Base-by-base conservation (phyloP, 1,140 invertebrate species). In the Gryon sp. region DNA sequence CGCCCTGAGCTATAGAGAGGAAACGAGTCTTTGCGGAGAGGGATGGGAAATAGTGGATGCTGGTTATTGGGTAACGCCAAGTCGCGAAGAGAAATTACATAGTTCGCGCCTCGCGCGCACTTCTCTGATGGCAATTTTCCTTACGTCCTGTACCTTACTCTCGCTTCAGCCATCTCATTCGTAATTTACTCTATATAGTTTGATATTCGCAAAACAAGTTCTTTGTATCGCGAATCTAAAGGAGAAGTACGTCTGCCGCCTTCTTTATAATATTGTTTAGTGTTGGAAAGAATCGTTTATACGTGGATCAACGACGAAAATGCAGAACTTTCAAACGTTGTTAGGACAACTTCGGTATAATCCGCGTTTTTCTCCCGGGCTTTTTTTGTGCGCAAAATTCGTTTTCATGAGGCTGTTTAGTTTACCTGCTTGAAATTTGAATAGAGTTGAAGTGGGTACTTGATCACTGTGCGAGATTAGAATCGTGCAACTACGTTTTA, bases 181-280 rank as follows among this genome's bases (percentile, higher is more conserved):
- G 60, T 66, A 75, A 75, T 65, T 75, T 36, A 53, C 60, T 60
- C 19, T 34, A 38, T n/a, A n/a, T 7, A 36, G 43, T 70, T 62
- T 65, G 34, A 66, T 70, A 70, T 72, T 66, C 36, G 38, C 36
- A 26, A 75, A 75, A 75, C 70, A 66, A 75, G 36, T 66, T 66
- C 45, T 53, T 62, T 75, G 26, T 53, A 34, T 60, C 30, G 6
- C 38, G 26, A 53, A 41, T 45, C 40, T 41, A 7, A 36, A 50
- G 22, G n/a, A 3, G 52, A 50, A 28, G 57, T 32, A 36, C 8
- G 12, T n/a, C 15, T 11, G 19, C n/a, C 36, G 43, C 30, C 16
- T 72, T 50, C 46, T 40, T 12, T 26, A 15, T 65, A 50, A 75
- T 62, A 46, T 59, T 53, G 52, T 52, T 66, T 66, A 66, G 60